These are phyloP conservation scores for Limonius californicus DNA, from an alignment of 1,140 invertebrate species.

Conservation along the genomic window DNA sequence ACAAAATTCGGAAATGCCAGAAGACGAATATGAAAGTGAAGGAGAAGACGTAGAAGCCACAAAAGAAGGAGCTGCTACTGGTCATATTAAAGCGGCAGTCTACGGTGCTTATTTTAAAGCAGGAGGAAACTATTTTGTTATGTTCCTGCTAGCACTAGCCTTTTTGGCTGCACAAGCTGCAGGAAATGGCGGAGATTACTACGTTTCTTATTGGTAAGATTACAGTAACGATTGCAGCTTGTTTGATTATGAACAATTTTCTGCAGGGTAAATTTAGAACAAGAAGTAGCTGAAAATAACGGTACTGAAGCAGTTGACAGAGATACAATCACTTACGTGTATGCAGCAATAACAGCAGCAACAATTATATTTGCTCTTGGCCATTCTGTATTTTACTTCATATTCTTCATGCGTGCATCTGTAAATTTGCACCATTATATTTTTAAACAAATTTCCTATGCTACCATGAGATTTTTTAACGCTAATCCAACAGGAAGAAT, in stretches of 20 bases:
- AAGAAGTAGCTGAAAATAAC: slow-evolving; percentile 30
- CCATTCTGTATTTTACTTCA: slow-evolving; percentile 37
- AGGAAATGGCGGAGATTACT: slow-evolving; percentile 64
- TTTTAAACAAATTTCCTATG: slow-evolving; percentile 57
- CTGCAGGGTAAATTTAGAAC: slow-evolving; percentile 43
- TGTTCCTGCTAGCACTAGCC: slow-evolving; percentile 52
- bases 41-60: slow-evolving; percentile 31
- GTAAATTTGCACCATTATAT: slow-evolving; percentile 60
- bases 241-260: not conserved
- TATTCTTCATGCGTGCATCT: slow-evolving; percentile 39
- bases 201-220: slow-evolving; percentile 62
- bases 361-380: slow-evolving; percentile 55
- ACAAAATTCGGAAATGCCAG: slow-evolving; percentile 48
- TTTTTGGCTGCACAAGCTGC: slow-evolving; percentile 59
- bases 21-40: slow-evolving; percentile 45
- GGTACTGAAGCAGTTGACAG: slow-evolving; percentile 24
- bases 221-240: not conserved
- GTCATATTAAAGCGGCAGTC: slow-evolving; percentile 55
- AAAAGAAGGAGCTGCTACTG: slow-evolving; percentile 47
- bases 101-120: slow-evolving; percentile 63
- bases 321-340: slow-evolving; percentile 44
- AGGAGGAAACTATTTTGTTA: slow-evolving; percentile 52
- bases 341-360: slow-evolving; percentile 56
- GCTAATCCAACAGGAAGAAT: slow-evolving; percentile 54
- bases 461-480: slow-evolving; percentile 59